Percentiles rank a stretch among this genome's conserved stretches.
Conservation (phyloP, 1,140 invertebrate genomes). For the Drosophila fuyamai region DNA sequence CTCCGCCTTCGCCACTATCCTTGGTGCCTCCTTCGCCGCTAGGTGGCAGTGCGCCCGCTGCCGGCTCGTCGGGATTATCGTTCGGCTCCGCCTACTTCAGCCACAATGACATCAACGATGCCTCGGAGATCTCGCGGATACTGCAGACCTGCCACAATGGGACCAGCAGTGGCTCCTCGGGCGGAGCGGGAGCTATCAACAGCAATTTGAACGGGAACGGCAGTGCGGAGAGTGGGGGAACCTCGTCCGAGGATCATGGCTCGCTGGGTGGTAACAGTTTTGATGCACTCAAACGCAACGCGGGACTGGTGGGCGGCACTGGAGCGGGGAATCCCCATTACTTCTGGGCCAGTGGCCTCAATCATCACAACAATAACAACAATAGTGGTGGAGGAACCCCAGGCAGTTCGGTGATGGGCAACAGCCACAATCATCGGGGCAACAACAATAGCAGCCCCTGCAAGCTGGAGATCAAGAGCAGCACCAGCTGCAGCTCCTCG, state of each 20-base stretch:
- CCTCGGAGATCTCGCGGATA: conserved; percentile 83
- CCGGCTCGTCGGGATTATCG: not conserved
- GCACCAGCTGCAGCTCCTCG: conserved; percentile 31
- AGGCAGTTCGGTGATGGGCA: conserved; percentile 5
- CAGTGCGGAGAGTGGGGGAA: conserved; percentile 1
- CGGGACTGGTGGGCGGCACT: conserved; percentile 2
- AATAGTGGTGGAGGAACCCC: conserved; percentile 3
- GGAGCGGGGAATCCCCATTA: conserved; percentile 55
- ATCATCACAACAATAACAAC: conserved; percentile 38
- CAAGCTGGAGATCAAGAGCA: conserved; percentile 30
- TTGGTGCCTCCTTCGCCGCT: not conserved
- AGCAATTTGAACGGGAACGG: conserved; percentile 49
- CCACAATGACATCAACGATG: conserved; percentile 84
- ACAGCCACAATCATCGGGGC: conserved; percentile 16
- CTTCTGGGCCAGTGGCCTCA: conserved; percentile 64
- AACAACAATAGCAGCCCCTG: conserved; percentile 40
- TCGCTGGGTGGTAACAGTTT: conserved; percentile 49
- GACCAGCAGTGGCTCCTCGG: conserved; percentile 31
- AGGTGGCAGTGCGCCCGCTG: not conserved
- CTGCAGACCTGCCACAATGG: conserved; percentile 82
- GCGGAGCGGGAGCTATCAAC: conserved; percentile 10
- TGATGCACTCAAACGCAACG: conserved; percentile 64
- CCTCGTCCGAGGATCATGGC: conserved; percentile 8
- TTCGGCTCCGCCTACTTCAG: conserved; percentile 55
- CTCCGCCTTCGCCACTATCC: conserved; percentile 41